phyloP scores from a whole-genome alignment of 2,888 invertebrate genomes.

The Perizoma flavofasciatum region DNA sequence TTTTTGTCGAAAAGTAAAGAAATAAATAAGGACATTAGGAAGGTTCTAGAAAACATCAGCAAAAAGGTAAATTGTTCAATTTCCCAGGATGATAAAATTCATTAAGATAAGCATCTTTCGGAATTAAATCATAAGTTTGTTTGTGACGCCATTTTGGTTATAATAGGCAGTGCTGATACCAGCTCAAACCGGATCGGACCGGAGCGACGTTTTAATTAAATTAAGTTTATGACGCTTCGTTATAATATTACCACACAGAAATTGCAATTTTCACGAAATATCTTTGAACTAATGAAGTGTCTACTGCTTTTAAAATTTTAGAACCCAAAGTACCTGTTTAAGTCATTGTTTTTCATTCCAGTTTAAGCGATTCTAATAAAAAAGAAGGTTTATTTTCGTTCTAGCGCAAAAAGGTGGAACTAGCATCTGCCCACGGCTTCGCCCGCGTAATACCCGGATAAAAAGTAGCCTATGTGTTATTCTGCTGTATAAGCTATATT shows the following conservation, averaged over 20 bases:
- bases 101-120: slow-evolving; percentile 10
- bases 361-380: no score
- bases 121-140: slow-evolving; percentile 25
- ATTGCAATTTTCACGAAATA: slow-evolving; percentile 6
- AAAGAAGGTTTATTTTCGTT: slow-evolving; percentile 3
- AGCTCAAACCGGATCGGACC: slow-evolving; percentile 11
- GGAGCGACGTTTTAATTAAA: slow-evolving; percentile 19
- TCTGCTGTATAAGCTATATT: no score
- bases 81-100: slow-evolving; percentile 8
- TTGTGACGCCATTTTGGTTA: slow-evolving; percentile 19
- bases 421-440: no score
- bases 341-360: no score
- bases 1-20: no score
- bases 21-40: not conserved
- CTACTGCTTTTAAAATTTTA: no score
- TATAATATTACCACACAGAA: slow-evolving; percentile 5
- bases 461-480: no score
- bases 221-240: slow-evolving; percentile 9
- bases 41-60: not conserved
- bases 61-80: slow-evolving; percentile 7
- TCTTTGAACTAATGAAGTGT: slow-evolving; percentile 1
- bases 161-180: slow-evolving; percentile 14
- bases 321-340: not conserved
- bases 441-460: no score
- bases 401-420: no score